Percentiles rank a stretch among this genome's conserved stretches.
Conservation (phyloP, 53 echinoderm and acorn worm species). For the Crossaster papposus region DNA sequence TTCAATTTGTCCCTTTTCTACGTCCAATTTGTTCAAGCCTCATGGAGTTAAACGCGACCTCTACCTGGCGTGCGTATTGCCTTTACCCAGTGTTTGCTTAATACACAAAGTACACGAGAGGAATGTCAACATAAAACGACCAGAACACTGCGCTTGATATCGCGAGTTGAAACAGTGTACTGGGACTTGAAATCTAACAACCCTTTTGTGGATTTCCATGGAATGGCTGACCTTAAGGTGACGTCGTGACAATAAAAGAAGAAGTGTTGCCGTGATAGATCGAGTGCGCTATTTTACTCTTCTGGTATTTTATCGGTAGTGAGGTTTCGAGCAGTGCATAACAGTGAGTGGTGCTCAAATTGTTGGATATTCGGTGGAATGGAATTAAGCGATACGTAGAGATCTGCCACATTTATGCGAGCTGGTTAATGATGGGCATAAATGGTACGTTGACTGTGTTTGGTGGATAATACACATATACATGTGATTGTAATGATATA, state of each 20-base stretch:
- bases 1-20: neutral
- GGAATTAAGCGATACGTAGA: neutral
- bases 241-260: neutral
- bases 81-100: neutral
- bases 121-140: conserved; percentile 7
- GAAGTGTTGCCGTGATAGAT: neutral
- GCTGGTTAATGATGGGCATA: no score
- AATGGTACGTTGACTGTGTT: no score
- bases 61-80: neutral
- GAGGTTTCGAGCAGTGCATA: neutral
- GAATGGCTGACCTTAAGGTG: neutral
- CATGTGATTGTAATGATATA: no score
- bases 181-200: neutral
- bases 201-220: conserved; percentile 9
- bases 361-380: neutral
- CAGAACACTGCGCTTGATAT: conserved; percentile 26
- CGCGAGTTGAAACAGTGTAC: conserved; percentile 30
- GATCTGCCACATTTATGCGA: no score
- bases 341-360: neutral
- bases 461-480: no score
- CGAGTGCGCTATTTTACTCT: neutral
- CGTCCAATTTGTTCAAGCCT: neutral
- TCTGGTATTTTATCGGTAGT: neutral
- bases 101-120: conserved; percentile 38
- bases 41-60: neutral